A percentile compares a stretch with the other conserved stretches of the same genome.
Conservation (phyloP, 2,797 vertebrate genomes). For the Sebastes reedi region DNA sequence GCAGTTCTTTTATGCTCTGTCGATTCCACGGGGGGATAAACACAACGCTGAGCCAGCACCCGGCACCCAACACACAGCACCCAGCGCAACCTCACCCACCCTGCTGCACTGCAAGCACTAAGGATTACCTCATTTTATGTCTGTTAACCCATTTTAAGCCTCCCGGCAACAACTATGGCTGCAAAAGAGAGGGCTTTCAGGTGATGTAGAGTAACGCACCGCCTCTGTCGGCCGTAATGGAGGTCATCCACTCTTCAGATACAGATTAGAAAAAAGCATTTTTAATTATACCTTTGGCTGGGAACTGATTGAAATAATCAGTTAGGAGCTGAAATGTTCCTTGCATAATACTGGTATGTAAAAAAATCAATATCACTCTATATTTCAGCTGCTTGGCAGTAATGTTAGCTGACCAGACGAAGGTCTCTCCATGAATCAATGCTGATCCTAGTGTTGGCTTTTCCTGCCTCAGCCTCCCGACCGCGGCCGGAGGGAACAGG, state of each 20-base stretch:
- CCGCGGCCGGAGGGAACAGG: too few relatives aligned
- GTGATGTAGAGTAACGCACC: constrained; percentile 22
- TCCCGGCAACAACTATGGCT: neutral
- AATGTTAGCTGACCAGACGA: too few relatives aligned
- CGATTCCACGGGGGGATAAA: constrained; percentile 73
- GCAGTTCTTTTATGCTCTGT: constrained; percentile 81
- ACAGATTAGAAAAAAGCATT: neutral
- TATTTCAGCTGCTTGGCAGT: too few relatives aligned
- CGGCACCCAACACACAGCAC: constrained; percentile 60
- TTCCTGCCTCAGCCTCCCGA: too few relatives aligned
- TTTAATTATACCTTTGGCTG: neutral
- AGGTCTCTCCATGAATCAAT: too few relatives aligned
- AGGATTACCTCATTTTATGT: constrained; percentile 70
- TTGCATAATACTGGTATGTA: neutral
- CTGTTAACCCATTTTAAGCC: constrained; percentile 68
- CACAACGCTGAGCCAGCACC: constrained; percentile 78
- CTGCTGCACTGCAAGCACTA: constrained; percentile 55
- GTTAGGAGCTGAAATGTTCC: neutral
- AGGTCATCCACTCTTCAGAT: neutral
- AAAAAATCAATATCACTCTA: too few relatives aligned
- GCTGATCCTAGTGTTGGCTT: too few relatives aligned
- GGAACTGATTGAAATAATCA: neutral
- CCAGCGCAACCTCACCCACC: constrained; percentile 45
- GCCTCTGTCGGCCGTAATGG: constrained; percentile 12
- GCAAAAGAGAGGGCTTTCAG: constrained; percentile 12